Percentiles rank a stretch among this genome's conserved stretches.
Conservation (phyloP, 2,888 invertebrate genomes). For the Euplexia lucipara region DNA sequence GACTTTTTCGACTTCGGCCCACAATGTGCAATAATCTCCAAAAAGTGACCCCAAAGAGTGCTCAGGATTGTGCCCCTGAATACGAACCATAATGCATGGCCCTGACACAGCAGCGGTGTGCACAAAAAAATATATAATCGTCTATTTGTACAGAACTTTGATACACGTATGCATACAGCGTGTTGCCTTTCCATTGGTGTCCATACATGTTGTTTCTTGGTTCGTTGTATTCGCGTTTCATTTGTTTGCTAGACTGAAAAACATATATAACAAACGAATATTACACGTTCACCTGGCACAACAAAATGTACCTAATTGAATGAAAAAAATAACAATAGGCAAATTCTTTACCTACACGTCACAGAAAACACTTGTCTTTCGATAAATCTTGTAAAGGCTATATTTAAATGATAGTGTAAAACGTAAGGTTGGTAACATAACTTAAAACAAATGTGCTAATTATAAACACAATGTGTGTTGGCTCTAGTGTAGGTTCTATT, state of each 20-base stretch:
- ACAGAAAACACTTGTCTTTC: slow-evolving; percentile 17
- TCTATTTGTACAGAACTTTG: slow-evolving; percentile 78
- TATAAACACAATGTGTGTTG: slow-evolving; percentile 60
- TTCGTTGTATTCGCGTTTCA: no score
- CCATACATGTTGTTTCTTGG: background rate
- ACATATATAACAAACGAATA: background rate
- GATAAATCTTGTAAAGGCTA: slow-evolving; percentile 17
- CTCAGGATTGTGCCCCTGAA: slow-evolving; percentile 78
- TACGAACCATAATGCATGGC: slow-evolving; percentile 68
- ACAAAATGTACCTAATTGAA: background rate
- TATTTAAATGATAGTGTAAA: slow-evolving; percentile 26
- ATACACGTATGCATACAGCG: slow-evolving; percentile 72
- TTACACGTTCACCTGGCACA: slow-evolving; percentile 11
- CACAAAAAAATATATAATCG: slow-evolving; percentile 83
- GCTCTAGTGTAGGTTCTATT: slow-evolving; percentile 60
- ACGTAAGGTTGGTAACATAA: slow-evolving; percentile 32
- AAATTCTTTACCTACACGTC: background rate
- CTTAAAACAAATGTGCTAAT: slow-evolving; percentile 42
- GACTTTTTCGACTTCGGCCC: slow-evolving; percentile 81
- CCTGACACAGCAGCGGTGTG: slow-evolving; percentile 73
- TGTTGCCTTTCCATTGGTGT: slow-evolving; percentile 58
- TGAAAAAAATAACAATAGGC: slow-evolving; percentile 3
- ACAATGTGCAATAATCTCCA: slow-evolving; percentile 89
- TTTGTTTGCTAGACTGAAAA: background rate
- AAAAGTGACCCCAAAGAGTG: slow-evolving; percentile 90